Evolutionary conservation across 2,797 vertebrate species (phyloP), one percentile per base, ranked within the genome.

Genomic region (Naso thynnoides): DNA sequence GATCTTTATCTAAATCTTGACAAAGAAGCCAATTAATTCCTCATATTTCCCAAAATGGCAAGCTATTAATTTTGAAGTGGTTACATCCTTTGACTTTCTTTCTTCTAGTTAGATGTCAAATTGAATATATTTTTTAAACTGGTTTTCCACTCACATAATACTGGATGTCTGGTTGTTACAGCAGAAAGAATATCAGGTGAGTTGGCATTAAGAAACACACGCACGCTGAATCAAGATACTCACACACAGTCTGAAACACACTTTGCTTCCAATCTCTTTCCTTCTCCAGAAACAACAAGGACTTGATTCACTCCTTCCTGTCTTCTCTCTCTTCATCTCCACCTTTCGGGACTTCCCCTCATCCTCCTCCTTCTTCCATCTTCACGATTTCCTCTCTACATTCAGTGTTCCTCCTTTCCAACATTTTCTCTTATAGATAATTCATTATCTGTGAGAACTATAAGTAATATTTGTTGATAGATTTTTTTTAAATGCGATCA

Each of bases 341-440:
- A 83, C 78, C 70, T 89, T 80, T 65, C 0, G 72, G 85, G 87
- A 86, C 68, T 89, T 89, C 83, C 87, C 88, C 58, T 69, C 54
- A 3, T 38, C 44, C 49, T 59, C 59, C 36, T 73, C 60, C 39
- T 71, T 70, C 45, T 26, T 70, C 70, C 78, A 54, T 31, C 1
- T 5, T 70, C 57, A 66, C 81, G 76, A 82, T 78, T 64, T 66
- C 57, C 64, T 33, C 59, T 60, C 54, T 70, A 59, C 45, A 78
- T 59, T 52, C 70, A 48, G 3, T 41, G 8, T 18, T 15, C n/a
- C 26, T 15, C 18, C 19, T 15, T 29, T 24, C 10, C 24, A 41
- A 33, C 14, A 45, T 13, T 16, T 56, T 59, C 6, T n/a, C 56
- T 42, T 44, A 68, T 8, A 41, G 57, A 19, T 67, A 45, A 27